phyloP scores from a whole-genome alignment of 1,140 invertebrate genomes.

The Bombus turneri region DNA sequence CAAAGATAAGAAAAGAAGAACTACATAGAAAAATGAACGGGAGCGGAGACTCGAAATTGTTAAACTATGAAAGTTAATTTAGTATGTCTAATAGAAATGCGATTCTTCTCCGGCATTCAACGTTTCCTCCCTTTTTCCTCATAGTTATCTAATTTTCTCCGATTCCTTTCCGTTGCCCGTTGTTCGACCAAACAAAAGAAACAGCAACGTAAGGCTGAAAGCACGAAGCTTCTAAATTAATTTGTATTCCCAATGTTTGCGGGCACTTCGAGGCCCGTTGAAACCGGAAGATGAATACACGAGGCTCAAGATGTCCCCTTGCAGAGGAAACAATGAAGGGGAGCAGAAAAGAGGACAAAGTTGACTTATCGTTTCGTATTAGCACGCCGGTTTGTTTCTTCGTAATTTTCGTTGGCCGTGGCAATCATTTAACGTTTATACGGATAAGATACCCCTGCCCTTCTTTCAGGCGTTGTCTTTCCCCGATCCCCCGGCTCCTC shows the following conservation, averaged over 20 bases:
- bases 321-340: slow-evolving; percentile 6
- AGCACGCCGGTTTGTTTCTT: slow-evolving; percentile 12
- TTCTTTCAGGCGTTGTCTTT: not conserved
- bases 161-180: not conserved
- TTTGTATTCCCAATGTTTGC: slow-evolving; percentile 21
- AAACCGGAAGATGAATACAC: slow-evolving; percentile 1
- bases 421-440: slow-evolving; percentile 32
- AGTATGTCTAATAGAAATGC: not conserved
- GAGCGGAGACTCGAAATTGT: not conserved
- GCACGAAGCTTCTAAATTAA: slow-evolving; percentile 36
- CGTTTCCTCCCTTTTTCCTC: not conserved
- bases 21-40: not conserved
- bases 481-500: not conserved
- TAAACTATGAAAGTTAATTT: slow-evolving; percentile 50
- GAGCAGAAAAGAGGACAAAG: slow-evolving; percentile 23
- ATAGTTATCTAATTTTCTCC: not conserved
- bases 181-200: slow-evolving; percentile 4
- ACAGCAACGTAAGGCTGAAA: slow-evolving; percentile 15
- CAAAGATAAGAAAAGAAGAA: no score
- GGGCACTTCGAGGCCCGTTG: no score
- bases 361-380: slow-evolving; percentile 34
- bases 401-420: slow-evolving; percentile 29
- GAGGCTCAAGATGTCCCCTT: not conserved
- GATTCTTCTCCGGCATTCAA: not conserved
- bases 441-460: not conserved